Evolutionary conservation across 2,888 invertebrate species (phyloP).

Genomic region (Scaptodrosophila latifasciaeformis): DNA sequence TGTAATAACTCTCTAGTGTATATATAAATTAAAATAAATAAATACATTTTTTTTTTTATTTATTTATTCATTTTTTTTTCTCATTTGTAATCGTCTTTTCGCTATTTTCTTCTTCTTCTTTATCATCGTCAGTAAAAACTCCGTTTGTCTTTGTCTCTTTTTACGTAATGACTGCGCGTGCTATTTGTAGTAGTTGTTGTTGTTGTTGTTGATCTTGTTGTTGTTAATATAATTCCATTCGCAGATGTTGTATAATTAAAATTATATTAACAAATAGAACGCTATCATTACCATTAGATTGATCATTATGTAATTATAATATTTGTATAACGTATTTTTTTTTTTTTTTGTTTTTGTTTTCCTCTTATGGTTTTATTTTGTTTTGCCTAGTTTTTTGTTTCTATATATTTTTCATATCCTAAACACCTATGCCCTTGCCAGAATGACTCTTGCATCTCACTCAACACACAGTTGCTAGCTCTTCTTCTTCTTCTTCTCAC

Average conservation of each 20-base stretch:
- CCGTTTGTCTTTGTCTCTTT: constrained; percentile 60
- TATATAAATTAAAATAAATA: constrained; percentile 75
- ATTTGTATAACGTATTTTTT: constrained; percentile 62
- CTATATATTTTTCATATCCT: constrained; percentile 3
- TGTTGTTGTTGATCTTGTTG: constrained; percentile 38
- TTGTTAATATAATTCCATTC: constrained; percentile 22
- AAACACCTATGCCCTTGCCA: constrained; percentile 35
- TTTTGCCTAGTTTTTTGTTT: constrained; percentile 8
- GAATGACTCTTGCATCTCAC: constrained; percentile 23
- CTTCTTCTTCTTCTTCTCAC: not conserved
- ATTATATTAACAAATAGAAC: constrained; percentile 34
- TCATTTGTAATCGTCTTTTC: constrained; percentile 31
- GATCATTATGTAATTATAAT: constrained; percentile 50
- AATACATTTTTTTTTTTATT: constrained; percentile 70
- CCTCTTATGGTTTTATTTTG: constrained; percentile 18
- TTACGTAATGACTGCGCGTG: constrained; percentile 44
- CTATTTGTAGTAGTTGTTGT: constrained; percentile 46
- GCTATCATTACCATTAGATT: constrained; percentile 42
- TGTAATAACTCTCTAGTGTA: constrained; percentile 74
- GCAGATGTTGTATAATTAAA: constrained; percentile 44
- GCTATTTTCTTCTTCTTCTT: constrained; percentile 52
- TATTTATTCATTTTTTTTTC: constrained; percentile 20
- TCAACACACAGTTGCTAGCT: constrained; percentile 5
- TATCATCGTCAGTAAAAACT: constrained; percentile 59
- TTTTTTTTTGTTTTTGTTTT: no score